Base-by-base conservation (phyloP, 2,113 vertebrate genomes). In the Benitochromis conjunctus region DNA sequence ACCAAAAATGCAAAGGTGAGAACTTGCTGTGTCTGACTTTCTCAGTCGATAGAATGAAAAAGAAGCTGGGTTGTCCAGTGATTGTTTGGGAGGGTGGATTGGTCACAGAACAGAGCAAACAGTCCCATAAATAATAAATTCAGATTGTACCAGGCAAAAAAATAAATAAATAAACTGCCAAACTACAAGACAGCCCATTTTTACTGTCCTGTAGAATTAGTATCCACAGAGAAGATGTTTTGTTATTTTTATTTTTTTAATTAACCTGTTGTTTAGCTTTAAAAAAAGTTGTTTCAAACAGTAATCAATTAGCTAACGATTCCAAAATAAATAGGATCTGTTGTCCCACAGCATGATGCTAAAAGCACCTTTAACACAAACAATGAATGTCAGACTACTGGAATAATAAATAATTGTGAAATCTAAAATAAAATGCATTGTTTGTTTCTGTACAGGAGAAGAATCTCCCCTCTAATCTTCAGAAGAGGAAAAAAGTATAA, bases 1-100 rank as follows among this genome's bases (percentile, higher is more conserved):
- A 21, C 55, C 24, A 29, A 19, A 87, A 74, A 69, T 83, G 34
- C 29, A 80, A 10, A 66, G 14, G 85, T 34, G 84, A 94, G 94
- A 80, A 62, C 8, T 12, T 41, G 51, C 9, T 31, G 5, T 24
- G 18, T 53, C 34, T 24, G 74, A 13, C 57, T 31, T 31, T 31
- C 31, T 31, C 31, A 31, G 31, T 4, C 31, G 4, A 31, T 31
- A 31, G 31, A 31, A 31, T 31, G 31, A 31, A 31, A 31, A 31
- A 31, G 31, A 31, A 5, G 31, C 31, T 60, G 14, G 0, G 1
- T 58, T 58, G 26, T 31, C 57, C 31, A 58, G 57, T 60, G 57
- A 60, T 31, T 60, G 57, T 60, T 60, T 60, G 31, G 8, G 26
- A 60, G 29, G 1, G 26, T 34, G 57, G 29, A 60, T 34, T 60